phyloP scores from a whole-genome alignment of 2,113 vertebrate species.

The Psittacus erithacus region DNA sequence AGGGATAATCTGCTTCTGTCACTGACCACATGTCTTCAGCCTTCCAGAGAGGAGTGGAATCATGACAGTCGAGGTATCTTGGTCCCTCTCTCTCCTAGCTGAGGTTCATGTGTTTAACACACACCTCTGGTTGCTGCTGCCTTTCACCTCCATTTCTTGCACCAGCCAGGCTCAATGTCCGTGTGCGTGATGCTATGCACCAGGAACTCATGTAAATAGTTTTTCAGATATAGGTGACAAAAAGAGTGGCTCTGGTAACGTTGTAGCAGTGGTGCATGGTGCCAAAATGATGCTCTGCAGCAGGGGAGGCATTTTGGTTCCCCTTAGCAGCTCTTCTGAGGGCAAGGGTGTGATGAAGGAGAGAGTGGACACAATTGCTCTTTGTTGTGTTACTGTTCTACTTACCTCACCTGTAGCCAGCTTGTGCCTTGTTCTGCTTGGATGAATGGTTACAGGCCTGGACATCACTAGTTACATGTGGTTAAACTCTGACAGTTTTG shows the following conservation, averaged over 20 bases:
- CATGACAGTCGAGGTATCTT: background rate
- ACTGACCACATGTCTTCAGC: background rate
- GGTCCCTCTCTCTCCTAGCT: too few species aligned
- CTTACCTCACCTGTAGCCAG: rapidly evolving
- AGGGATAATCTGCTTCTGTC: background rate
- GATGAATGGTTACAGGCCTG: background rate
- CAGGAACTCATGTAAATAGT: background rate
- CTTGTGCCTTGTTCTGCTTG: background rate
- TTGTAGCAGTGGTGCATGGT: too few species aligned
- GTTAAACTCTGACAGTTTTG: background rate
- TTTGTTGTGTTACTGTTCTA: background rate
- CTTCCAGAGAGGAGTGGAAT: too few species aligned
- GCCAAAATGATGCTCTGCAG: background rate
- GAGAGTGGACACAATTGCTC: rapidly evolving
- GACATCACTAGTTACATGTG: rapidly evolving
- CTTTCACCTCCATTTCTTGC: background rate
- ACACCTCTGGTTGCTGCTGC: rapidly evolving
- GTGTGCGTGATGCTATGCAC: background rate
- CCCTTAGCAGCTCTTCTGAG: background rate
- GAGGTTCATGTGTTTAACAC: background rate
- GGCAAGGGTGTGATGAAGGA: background rate
- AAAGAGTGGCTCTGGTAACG: background rate
- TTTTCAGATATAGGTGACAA: background rate
- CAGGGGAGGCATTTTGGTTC: rapidly evolving
- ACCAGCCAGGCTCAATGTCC: rapidly evolving